phyloP scores from a whole-genome alignment of 2,888 invertebrate species.

The Hydriomena furcata region DNA sequence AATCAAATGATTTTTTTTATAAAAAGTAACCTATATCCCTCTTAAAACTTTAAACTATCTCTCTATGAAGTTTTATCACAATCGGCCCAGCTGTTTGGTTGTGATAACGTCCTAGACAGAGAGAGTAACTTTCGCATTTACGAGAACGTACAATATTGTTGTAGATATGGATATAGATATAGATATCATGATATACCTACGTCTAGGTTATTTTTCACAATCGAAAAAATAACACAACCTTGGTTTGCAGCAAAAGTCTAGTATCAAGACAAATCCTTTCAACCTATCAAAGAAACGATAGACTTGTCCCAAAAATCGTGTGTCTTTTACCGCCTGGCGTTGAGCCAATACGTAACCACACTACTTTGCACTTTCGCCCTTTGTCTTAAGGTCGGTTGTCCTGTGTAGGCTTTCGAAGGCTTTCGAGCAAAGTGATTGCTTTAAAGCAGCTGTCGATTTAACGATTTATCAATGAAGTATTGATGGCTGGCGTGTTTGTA shows the following conservation, averaged over 20 bases:
- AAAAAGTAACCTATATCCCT: too few relatives aligned
- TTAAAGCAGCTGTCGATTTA: slow-evolving; percentile 27
- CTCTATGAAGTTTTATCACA: too few relatives aligned
- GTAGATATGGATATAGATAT: too few relatives aligned
- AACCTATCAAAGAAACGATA: slow-evolving; percentile 14
- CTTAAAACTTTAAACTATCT: too few relatives aligned
- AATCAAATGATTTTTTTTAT: too few relatives aligned
- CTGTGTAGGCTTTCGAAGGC: slow-evolving; percentile 1
- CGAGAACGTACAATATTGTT: too few relatives aligned
- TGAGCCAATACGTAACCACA: slow-evolving; percentile 8
- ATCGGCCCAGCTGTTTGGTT: too few relatives aligned
- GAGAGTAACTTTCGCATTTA: too few relatives aligned
- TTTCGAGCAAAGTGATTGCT: slow-evolving; percentile 27
- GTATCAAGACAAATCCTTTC: neutral
- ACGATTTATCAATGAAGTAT: slow-evolving; percentile 30
- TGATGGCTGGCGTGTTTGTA: slow-evolving; percentile 26
- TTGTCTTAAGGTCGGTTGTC: slow-evolving; percentile 9
- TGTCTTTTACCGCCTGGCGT: slow-evolving; percentile 17
- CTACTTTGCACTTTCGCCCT: slow-evolving; percentile 2
- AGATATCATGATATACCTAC: too few relatives aligned
- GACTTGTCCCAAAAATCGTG: slow-evolving; percentile 10
- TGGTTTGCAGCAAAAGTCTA: neutral
- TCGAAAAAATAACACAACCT: neutral
- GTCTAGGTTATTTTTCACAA: too few relatives aligned
- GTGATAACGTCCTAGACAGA: too few relatives aligned